A percentile compares a stretch with the other conserved stretches of the same genome.
Conservation (phyloP, 2,797 vertebrate species). For the Morus bassanus region DNA sequence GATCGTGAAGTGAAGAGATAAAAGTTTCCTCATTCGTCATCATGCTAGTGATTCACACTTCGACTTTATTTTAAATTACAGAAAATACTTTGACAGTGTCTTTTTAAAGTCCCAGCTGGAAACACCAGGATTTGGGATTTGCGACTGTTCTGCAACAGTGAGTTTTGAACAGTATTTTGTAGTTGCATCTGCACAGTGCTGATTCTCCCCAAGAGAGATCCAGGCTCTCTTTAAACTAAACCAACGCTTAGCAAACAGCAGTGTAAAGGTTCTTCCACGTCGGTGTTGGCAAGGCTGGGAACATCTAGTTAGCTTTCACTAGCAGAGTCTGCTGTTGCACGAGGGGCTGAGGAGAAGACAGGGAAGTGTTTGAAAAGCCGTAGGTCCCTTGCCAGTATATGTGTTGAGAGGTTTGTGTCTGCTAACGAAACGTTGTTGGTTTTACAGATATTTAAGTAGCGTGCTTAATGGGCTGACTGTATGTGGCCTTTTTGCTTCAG, state of each 20-base stretch:
- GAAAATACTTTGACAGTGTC: not conserved
- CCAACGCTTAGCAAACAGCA: not conserved
- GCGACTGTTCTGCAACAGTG: not conserved
- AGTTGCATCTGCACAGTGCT: not conserved
- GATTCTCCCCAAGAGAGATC: not conserved
- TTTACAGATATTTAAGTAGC: not conserved
- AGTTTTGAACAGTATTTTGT: not conserved
- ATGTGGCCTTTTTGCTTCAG: slow-evolving; percentile 20
- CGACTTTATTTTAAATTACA: not conserved
- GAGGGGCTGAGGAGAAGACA: slow-evolving; percentile 15
- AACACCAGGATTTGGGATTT: not conserved
- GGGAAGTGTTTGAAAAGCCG: not conserved
- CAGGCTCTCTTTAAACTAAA: not conserved
- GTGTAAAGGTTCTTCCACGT: not conserved
- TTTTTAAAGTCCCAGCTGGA: slow-evolving; percentile 1
- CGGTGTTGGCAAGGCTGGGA: not conserved
- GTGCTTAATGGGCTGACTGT: not conserved
- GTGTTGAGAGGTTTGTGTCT: slow-evolving; percentile 62
- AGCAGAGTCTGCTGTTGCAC: slow-evolving; percentile 11
- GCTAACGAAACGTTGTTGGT: slow-evolving; percentile 7
- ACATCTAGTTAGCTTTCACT: slow-evolving; percentile 20
- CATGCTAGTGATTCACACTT: not conserved
- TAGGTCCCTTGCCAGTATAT: slow-evolving; percentile 25
- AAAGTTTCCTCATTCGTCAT: not conserved
- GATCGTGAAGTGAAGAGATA: not conserved